Conservation (phyloP, 2,797 vertebrate genomes). For the Sebastiscus tertius region DNA sequence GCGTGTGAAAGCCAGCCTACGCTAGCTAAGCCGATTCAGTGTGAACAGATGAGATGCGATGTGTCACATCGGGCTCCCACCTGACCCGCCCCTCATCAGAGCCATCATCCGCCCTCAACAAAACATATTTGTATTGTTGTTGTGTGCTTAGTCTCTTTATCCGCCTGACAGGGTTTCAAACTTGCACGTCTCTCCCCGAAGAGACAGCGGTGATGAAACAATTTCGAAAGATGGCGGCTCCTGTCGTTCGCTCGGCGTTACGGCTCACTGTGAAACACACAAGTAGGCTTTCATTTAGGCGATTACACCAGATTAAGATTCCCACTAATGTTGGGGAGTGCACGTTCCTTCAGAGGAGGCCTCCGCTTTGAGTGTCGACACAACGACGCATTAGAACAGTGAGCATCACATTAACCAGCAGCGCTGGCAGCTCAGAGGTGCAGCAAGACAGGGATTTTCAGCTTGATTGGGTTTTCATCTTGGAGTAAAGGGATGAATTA, state of each 20-base stretch:
- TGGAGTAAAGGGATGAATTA: conserved; percentile 89
- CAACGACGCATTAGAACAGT: conserved; percentile 82
- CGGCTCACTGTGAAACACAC: conserved; percentile 50
- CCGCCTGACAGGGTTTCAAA: conserved; percentile 75
- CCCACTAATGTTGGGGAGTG: conserved; percentile 60
- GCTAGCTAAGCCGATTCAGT: conserved; percentile 27
- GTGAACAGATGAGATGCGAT: conserved; percentile 55
- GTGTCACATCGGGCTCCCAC: conserved; percentile 53
- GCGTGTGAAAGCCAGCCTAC: neutral
- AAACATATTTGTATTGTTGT: conserved; percentile 70
- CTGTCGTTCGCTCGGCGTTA: conserved; percentile 45
- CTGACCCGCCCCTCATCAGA: conserved; percentile 52
- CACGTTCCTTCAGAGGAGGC: conserved; percentile 73
- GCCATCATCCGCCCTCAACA: conserved; percentile 56
- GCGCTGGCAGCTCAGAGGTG: conserved; percentile 87
- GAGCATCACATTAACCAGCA: conserved; percentile 87
- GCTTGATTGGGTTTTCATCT: conserved; percentile 93
- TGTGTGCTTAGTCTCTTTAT: conserved; percentile 77
- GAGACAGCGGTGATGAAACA: conserved; percentile 74
- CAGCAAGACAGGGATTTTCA: conserved; percentile 89
- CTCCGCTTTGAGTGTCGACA: conserved; percentile 79
- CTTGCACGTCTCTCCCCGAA: conserved; percentile 62
- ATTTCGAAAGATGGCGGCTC: conserved; percentile 64
- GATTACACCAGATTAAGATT: conserved; percentile 78
- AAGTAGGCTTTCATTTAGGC: conserved; percentile 70